Evolutionary conservation across 1,140 invertebrate genomes (phyloP).

Genomic region (Drosophila pseudoananassae): DNA sequence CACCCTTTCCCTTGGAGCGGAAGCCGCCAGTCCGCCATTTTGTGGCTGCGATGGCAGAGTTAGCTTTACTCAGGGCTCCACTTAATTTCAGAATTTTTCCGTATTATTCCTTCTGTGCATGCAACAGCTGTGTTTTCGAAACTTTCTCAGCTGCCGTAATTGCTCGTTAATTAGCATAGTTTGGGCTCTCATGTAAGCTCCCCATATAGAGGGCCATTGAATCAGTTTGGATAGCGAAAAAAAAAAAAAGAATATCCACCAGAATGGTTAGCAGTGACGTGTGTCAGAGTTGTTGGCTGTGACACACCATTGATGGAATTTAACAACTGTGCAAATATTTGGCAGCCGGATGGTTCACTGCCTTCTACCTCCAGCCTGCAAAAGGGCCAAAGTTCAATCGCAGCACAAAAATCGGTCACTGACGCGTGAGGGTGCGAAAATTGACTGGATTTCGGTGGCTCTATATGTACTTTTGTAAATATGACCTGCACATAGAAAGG

Average conservation of each 20-base stretch:
- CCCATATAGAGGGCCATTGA: not conserved
- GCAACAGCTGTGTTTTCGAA: slow-evolving; percentile 62
- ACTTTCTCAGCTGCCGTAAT: slow-evolving; percentile 58
- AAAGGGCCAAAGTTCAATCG: slow-evolving; percentile 5
- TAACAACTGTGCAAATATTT: slow-evolving; percentile 78
- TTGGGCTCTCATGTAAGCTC: not conserved
- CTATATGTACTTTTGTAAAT: not conserved
- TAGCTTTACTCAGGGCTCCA: slow-evolving; percentile 15
- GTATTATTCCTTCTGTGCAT: slow-evolving; percentile 22
- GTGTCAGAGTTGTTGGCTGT: slow-evolving; percentile 11
- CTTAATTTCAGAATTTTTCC: slow-evolving; percentile 13
- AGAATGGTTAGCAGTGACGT: slow-evolving; percentile 19
- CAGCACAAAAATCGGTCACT: slow-evolving; percentile 55
- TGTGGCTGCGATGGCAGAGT: slow-evolving; percentile 47
- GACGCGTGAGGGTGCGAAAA: slow-evolving; percentile 67
- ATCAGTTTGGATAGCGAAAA: slow-evolving; percentile 7
- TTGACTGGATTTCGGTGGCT: slow-evolving; percentile 61
- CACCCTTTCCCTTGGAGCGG: slow-evolving; percentile 11
- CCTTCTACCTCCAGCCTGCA: slow-evolving; percentile 3
- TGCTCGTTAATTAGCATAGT: slow-evolving; percentile 76
- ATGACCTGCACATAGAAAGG: not conserved
- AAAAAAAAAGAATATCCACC: not conserved
- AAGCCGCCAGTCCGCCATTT: slow-evolving; percentile 41
- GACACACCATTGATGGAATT: slow-evolving; percentile 68
- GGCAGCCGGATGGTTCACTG: slow-evolving; percentile 42